phyloP scores from a whole-genome alignment of 1,140 invertebrate species.

The Ceratosolen solmsi region DNA sequence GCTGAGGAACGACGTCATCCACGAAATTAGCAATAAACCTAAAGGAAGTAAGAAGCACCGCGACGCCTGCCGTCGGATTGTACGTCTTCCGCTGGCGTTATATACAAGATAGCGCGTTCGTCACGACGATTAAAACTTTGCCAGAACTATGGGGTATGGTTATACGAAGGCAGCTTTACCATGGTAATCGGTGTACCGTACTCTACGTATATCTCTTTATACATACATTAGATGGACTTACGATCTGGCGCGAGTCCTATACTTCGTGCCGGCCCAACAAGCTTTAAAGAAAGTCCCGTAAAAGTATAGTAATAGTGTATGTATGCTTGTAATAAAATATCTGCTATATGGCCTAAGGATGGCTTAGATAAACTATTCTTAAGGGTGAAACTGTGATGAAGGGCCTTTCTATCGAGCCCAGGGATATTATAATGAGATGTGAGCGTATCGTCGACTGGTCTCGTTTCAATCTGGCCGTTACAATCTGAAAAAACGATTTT shows the following conservation, averaged over 20 bases:
- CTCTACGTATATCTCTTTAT: background rate
- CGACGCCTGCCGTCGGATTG: constrained; percentile 8
- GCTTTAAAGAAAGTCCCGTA: background rate
- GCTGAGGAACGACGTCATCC: constrained; percentile 46
- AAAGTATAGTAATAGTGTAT: background rate
- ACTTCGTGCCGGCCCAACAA: background rate
- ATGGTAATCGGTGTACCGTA: constrained; percentile 31
- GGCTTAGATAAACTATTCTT: constrained; percentile 69
- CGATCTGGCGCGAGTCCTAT: constrained; percentile 10
- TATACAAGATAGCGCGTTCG: constrained; percentile 39
- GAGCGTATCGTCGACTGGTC: constrained; percentile 28
- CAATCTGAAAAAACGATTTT: constrained; percentile 38
- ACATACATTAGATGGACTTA: constrained; percentile 29
- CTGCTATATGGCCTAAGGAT: constrained; percentile 40
- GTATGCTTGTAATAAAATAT: constrained; percentile 46
- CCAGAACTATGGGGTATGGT: background rate
- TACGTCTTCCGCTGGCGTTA: constrained; percentile 19
- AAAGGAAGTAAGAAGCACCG: constrained; percentile 48
- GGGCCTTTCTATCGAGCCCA: background rate
- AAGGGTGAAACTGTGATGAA: constrained; percentile 50
- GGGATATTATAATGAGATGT: constrained; percentile 10
- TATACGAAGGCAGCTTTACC: constrained; percentile 9
- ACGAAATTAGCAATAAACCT: constrained; percentile 52
- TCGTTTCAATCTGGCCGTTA: constrained; percentile 55
- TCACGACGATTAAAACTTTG: constrained; percentile 51